Evolutionary conservation across 2,113 vertebrate species (phyloP).

Genomic region (Chiloscyllium plagiosum): DNA sequence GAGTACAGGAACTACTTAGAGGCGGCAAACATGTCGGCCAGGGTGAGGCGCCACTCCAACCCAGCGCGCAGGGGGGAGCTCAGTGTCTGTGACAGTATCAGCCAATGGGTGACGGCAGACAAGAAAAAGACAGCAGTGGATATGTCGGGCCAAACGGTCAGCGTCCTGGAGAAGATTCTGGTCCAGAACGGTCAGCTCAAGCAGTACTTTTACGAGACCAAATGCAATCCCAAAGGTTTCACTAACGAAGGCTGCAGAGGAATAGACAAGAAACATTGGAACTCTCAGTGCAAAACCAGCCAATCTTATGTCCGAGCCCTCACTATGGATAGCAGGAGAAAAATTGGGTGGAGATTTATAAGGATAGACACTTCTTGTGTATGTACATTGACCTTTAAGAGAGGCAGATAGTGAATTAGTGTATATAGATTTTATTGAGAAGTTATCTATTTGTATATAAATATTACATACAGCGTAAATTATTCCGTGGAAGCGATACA

Average conservation of each 20-base stretch:
- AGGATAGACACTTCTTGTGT: slow-evolving; percentile 99
- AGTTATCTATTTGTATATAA: slow-evolving; percentile 99
- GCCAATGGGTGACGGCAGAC: slow-evolving; percentile 96
- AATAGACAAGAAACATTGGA: slow-evolving; percentile 99
- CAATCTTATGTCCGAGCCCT: slow-evolving; percentile 98
- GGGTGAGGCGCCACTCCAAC: slow-evolving; percentile 93
- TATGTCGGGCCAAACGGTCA: slow-evolving; percentile 96
- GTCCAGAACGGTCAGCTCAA: slow-evolving; percentile 98
- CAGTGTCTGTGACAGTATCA: slow-evolving; percentile 98
- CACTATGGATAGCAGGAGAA: slow-evolving; percentile 99
- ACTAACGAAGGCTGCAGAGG: slow-evolving; percentile 97
- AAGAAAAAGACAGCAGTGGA: slow-evolving; percentile 99
- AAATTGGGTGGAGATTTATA: slow-evolving; percentile 98
- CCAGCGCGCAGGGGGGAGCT: slow-evolving; percentile 91
- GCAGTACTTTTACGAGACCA: slow-evolving; percentile 99
- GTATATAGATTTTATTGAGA: slow-evolving; percentile 99
- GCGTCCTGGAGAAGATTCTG: slow-evolving; percentile 94
- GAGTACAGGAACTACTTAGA: slow-evolving; percentile 99
- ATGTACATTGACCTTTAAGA: slow-evolving; percentile 99
- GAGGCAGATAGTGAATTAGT: slow-evolving; percentile 97
- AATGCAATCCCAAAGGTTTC: slow-evolving; percentile 97
- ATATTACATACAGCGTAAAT: slow-evolving; percentile 99
- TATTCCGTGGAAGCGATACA: slow-evolving; percentile 84
- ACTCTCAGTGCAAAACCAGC: slow-evolving; percentile 99
- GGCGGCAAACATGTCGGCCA: slow-evolving; percentile 98